These are phyloP conservation scores for Drosophila prostipennis DNA, from an alignment of 2,888 invertebrate species.

Conservation along the genomic window DNA sequence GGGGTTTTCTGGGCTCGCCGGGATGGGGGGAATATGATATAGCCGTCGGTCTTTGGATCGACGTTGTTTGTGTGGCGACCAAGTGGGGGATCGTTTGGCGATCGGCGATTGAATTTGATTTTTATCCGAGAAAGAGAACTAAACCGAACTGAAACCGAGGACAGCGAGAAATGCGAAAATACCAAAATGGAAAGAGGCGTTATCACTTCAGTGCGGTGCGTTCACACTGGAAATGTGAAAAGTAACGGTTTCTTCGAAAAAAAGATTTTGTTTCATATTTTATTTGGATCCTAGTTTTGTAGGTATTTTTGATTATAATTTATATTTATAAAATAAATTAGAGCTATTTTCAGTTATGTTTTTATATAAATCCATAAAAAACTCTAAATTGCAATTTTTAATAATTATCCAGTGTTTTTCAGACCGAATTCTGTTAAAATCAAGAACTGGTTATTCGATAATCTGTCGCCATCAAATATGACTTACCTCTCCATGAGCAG, in stretches of 20 bases:
- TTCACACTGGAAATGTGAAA: background rate
- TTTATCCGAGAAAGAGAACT: slow-evolving; percentile 39
- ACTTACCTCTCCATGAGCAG: too few relatives aligned
- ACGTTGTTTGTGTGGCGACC: slow-evolving; percentile 23
- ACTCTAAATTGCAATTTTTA: too few relatives aligned
- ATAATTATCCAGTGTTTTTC: too few relatives aligned
- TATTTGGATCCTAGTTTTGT: too few relatives aligned
- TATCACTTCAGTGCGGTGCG: background rate
- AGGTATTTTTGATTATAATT: too few relatives aligned
- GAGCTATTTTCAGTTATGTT: too few relatives aligned
- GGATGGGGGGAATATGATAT: background rate
- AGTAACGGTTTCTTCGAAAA: background rate
- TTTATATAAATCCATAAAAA: too few relatives aligned
- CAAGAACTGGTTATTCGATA: too few relatives aligned
- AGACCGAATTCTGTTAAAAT: too few relatives aligned
- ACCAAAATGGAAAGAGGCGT: background rate
- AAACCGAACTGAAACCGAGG: slow-evolving; percentile 29
- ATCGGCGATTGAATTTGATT: slow-evolving; percentile 39
- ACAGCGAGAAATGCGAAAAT: slow-evolving; percentile 10
- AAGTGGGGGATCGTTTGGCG: slow-evolving; percentile 32
- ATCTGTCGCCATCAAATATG: too few relatives aligned
- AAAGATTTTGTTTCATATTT: too few relatives aligned
- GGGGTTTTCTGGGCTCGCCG: slow-evolving; percentile 2
- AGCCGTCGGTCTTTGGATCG: slow-evolving; percentile 1
- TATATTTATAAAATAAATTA: too few relatives aligned